Evolutionary conservation across 2,797 vertebrate species (phyloP), one percentile per base, ranked within the genome.

Genomic region (Coluber constrictor): DNA sequence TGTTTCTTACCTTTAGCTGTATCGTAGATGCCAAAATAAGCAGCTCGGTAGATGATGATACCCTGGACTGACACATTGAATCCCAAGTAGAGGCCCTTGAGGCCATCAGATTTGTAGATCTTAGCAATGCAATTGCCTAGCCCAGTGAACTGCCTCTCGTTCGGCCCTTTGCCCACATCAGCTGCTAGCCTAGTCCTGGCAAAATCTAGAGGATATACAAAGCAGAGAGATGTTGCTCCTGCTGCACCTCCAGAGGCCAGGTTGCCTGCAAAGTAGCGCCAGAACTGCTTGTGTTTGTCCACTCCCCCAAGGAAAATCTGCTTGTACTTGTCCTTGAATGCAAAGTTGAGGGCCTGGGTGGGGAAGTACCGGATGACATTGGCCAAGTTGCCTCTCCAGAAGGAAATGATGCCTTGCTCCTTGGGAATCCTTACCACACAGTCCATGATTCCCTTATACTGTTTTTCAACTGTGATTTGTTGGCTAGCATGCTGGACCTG

Each of bases 271-370:
- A 99, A 99, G 97, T 99, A 99, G 94, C 99, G 99, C 99, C 99
- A 99, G 98, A 99, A 99, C 96, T 99, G 99, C 96, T 98, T 99
- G 96, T 98, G 99, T 96, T 98, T 98, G 97, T 99, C 99, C 95
- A 99, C 99, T 12, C 99, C 99, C 57, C 99, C 99, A n/a, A 99
- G 97, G 98, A 99, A 99, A 98, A 99, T 97, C 98, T 98, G 99
- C 98, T 99, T 99, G 98, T 99, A 99, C 98, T 99, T 99, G 98
- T 99, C 99, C 97, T 99, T 99, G 98, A 99, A 99, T 97, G 99
- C 99, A 90, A 99, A 99, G 98, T 99, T 99, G 95, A 99, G 99
- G 87, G 99, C 99, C 98, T 99, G 99, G 94, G 99, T 99, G 96
- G 99, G 99, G 98, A 99, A 99, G 98, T 99, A 99, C 70, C 99